Base-by-base conservation (phyloP, 2,888 invertebrate genomes). In the Mycogona germanica region DNA sequence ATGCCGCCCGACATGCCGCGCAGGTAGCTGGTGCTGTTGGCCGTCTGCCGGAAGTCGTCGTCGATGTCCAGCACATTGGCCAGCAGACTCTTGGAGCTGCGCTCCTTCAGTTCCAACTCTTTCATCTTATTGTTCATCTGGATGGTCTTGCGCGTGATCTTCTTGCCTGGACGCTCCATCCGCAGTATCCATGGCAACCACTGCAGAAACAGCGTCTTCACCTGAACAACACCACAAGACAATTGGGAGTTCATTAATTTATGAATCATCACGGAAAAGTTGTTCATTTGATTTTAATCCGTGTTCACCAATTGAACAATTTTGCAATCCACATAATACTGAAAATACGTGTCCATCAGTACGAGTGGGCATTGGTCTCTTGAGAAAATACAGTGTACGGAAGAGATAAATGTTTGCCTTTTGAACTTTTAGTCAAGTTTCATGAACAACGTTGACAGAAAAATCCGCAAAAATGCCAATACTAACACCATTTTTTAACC, bases 21-120 rank as follows among this genome's bases (percentile, higher is more conserved):
- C 50, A 64, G 60, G 55, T 62, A 64, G 67, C 51, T 72, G 69
- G 55, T 71, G 70, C 60, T 64, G 76, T 66, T 82, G 80, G 66
- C 80, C 77, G 67, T 56, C 42, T 58, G 58, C 65, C 85, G 79
- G 75, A 89, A 87, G 76, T 95, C 95, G 73, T 95, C 95, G 72
- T 95, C 95, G 73, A 95, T 87, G 75, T 95, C 95, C 67, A 95
- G 79, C 67, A 95, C 92, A 75, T 95, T 95, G 66, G 95, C 93
- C 68, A 96, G 78, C 66, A 96, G 79, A 69, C 91, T 91, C 75
- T 92, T 91, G 67, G 92, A 92, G 64, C 92, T 92, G 67, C 92
- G 81, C 72, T 88, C 88, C 70, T 86, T 85, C 67, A 91, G 76
- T 75, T 88, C 87, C 68, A 87, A 76, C 73, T 89, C 88, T 54